Conservation (phyloP, 2,888 invertebrate genomes). For the Danaus chrysippus region DNA sequence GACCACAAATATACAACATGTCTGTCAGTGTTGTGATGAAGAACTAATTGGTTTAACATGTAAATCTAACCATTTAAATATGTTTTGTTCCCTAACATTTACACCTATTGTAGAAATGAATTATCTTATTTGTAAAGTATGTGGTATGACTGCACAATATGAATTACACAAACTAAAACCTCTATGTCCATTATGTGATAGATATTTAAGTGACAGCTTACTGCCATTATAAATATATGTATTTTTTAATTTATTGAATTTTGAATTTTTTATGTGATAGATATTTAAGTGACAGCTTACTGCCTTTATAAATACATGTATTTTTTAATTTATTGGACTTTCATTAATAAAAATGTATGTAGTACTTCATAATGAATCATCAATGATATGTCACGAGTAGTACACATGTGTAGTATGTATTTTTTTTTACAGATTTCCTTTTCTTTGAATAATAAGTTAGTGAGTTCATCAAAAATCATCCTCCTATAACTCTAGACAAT, state of each 20-base stretch:
- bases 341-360: no score
- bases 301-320: background rate
- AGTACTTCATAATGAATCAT: no score
- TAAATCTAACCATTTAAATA: conserved; percentile 52
- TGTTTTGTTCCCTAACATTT: conserved; percentile 60
- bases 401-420: no score
- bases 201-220: conserved; percentile 36
- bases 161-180: conserved; percentile 47
- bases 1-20: conserved; percentile 36
- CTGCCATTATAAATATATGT: background rate
- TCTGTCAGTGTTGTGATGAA: conserved; percentile 62
- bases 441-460: no score
- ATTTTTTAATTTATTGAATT: no score
- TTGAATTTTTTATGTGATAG: conserved; percentile 69
- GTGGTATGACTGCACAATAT: conserved; percentile 46
- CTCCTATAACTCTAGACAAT: no score
- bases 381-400: no score
- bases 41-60: conserved; percentile 51
- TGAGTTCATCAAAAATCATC: no score
- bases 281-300: conserved; percentile 34
- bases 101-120: conserved; percentile 52
- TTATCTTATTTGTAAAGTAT: conserved; percentile 56
- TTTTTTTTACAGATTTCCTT: no score
- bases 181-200: conserved; percentile 62
- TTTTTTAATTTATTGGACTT: background rate